Evolutionary conservation across 2,113 vertebrate species (phyloP).

Genomic region (Callithrix jacchus): DNA sequence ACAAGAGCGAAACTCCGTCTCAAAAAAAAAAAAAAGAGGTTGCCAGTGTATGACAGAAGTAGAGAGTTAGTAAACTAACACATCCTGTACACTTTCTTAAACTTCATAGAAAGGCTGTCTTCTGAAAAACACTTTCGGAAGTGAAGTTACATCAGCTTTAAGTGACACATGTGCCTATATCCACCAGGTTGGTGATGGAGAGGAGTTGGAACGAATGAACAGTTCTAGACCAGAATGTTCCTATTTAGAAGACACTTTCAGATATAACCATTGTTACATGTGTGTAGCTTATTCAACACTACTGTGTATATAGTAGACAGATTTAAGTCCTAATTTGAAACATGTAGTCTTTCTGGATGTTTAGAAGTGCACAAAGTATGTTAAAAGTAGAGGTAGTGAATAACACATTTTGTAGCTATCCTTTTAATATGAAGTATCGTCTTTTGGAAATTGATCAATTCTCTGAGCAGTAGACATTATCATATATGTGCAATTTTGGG

Average conservation of each 20-base stretch:
- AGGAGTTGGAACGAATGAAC: background rate
- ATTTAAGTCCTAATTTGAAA: slow-evolving; percentile 67
- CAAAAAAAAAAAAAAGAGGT: no score
- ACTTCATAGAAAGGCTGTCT: slow-evolving; percentile 44
- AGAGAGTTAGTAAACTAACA: slow-evolving; percentile 57
- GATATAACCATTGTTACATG: background rate
- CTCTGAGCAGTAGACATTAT: background rate
- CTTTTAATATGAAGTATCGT: background rate
- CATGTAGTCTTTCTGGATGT: slow-evolving; percentile 58
- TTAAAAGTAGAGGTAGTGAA: slow-evolving; percentile 56
- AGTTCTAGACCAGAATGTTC: background rate
- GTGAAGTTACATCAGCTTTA: background rate
- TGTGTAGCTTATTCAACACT: background rate
- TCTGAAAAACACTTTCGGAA: slow-evolving; percentile 42
- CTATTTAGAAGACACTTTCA: slow-evolving; percentile 41
- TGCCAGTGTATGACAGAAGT: slow-evolving; percentile 59
- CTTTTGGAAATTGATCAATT: background rate
- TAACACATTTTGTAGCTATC: slow-evolving; percentile 20
- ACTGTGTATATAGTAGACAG: slow-evolving; percentile 61
- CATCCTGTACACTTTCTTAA: slow-evolving; percentile 50
- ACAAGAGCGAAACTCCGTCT: no score
- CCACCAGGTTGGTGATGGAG: background rate
- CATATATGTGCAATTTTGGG: background rate
- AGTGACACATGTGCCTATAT: background rate
- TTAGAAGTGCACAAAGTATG: slow-evolving; percentile 56